phyloP scores from a whole-genome alignment of 64 coral and sea anemone genomes.

The Montipora capricornis region DNA sequence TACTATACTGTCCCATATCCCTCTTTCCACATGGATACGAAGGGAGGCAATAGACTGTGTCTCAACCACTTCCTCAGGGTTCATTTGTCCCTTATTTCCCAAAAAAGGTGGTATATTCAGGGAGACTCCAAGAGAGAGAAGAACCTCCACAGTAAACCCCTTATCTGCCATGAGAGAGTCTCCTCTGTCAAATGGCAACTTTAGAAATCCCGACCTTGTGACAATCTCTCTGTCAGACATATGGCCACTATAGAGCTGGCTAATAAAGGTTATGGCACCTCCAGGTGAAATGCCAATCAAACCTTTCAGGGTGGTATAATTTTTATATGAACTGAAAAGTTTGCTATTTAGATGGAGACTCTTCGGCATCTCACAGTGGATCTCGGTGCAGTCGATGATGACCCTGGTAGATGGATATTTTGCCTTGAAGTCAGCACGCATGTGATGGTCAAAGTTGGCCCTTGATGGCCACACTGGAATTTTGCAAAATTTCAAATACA shows the following conservation, averaged over 20 bases:
- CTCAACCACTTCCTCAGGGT: background rate
- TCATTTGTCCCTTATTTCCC: background rate
- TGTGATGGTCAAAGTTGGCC: background rate
- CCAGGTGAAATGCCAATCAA: background rate
- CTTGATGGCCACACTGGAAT: background rate
- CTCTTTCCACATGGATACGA: background rate
- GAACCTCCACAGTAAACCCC: background rate
- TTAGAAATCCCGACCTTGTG: background rate
- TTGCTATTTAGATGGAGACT: background rate
- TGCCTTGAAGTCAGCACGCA: background rate
- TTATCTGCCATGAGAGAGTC: background rate
- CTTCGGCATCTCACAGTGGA: background rate
- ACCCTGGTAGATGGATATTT: background rate
- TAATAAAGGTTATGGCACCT: background rate
- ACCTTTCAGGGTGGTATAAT: background rate
- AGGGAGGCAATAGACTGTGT: background rate
- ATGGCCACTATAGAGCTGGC: background rate
- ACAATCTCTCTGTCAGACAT: background rate
- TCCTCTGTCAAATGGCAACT: background rate
- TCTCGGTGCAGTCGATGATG: background rate
- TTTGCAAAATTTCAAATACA: background rate
- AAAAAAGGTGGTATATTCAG: background rate
- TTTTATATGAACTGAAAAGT: background rate
- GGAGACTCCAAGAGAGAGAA: background rate
- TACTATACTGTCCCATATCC: slow-evolving; percentile 11